Conservation (phyloP, 2,888 invertebrate species). For the Drosophila subquinaria region DNA sequence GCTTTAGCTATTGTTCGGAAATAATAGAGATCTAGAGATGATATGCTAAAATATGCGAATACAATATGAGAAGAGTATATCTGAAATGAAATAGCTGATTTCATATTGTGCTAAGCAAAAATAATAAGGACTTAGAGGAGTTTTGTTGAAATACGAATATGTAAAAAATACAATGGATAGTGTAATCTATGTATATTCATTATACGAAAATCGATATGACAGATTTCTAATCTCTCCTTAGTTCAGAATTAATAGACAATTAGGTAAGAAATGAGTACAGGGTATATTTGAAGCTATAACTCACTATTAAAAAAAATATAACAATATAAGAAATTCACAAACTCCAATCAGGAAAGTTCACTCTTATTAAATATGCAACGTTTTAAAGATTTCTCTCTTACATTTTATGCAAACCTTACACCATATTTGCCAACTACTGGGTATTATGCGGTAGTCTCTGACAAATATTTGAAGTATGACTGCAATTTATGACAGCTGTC, state of each 20-base stretch:
- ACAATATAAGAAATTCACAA: not conserved
- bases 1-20: conserved; percentile 1
- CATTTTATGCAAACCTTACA: not conserved
- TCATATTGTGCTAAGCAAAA: not conserved
- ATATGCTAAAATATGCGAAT: conserved; percentile 20
- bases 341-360: not conserved
- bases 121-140: conserved; percentile 5
- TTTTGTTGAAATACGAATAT: conserved; percentile 1
- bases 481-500: conserved; percentile 42
- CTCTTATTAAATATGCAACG: not conserved
- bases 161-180: not conserved
- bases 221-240: not conserved
- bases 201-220: not conserved
- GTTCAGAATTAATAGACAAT: not conserved
- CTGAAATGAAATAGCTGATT: not conserved
- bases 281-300: not conserved
- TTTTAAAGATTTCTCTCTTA: not conserved
- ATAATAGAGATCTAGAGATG: conserved; percentile 14
- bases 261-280: not conserved
- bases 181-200: not conserved
- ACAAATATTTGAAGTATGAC: conserved; percentile 14
- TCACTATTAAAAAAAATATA: not conserved
- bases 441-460: conserved; percentile 3
- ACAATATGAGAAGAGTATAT: not conserved
- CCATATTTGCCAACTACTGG: not conserved